Evolutionary conservation across 2,113 vertebrate species (phyloP), one percentile per base, ranked within the genome.

Genomic region (Halcyon malimbica): DNA sequence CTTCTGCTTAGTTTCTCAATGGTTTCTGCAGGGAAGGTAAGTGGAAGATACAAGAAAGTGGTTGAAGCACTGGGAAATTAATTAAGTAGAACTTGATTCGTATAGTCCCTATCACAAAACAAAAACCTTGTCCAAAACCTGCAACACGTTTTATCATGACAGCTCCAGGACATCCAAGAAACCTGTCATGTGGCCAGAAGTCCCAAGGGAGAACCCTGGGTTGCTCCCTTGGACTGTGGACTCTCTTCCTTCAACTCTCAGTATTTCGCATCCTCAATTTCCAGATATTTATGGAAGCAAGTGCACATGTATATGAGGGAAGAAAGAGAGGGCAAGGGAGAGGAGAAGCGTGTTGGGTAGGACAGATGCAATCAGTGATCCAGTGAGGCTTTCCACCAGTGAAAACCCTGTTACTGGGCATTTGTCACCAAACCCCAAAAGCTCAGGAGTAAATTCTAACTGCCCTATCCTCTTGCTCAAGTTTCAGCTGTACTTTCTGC

Each of bases 281-380:
- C 48, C 26, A 67, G 21, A 13, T 37, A 31, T 60, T 79, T 26
- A 26, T 8, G 8, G 44, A 51, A 65, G 10, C 0, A 4, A 39
- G 18, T 20, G n/a, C 15, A 31, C 33, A 5, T 0, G 0, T 31
- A 5, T 11, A 3, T 16, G 62, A 80, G 20, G 44, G 44, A 64
- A 60, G 23, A 60, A 75, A 37, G 0, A 2, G n/a, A 25, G 25
- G 28, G 9, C 25, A 57, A 63, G 16, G 19, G 13, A 41, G 25
- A 26, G 26, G 18, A 81, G 42, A 46, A 77, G 4, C 12, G 4
- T 28, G 8, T 25, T 26, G 24, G 13, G 54, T 35, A 33, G 31
- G 13, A 29, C 5, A 15, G 11, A 19, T 1, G 2, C 23, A 39
- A 17, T 16, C 26, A 53, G 7, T 37, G 24, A 39, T 3, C 21